These are phyloP conservation scores for Bombus affinis DNA, from an alignment of 1,140 invertebrate species.

Conservation along the genomic window DNA sequence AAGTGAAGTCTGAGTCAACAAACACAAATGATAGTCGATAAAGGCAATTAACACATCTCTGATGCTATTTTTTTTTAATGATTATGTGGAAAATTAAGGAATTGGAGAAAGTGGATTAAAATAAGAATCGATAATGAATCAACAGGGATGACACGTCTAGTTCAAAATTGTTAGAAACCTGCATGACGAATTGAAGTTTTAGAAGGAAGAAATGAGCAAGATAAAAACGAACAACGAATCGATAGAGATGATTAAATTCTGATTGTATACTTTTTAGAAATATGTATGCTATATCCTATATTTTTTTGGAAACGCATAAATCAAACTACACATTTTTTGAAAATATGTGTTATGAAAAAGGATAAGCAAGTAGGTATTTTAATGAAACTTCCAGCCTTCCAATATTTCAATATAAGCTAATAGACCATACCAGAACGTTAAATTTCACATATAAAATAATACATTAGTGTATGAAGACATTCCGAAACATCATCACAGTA, in stretches of 20 bases:
- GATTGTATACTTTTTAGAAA: neutral
- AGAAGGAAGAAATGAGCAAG: neutral
- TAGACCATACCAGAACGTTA: neutral
- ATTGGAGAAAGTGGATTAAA: neutral
- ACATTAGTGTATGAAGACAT: neutral
- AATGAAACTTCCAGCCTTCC: neutral
- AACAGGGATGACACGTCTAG: neutral
- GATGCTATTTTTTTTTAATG: too few relatives aligned
- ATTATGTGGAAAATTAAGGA: neutral
- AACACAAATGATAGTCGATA: neutral
- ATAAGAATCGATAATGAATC: neutral
- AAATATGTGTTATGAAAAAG: neutral
- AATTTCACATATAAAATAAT: too few relatives aligned
- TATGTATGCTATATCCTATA: neutral
- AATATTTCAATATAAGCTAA: neutral
- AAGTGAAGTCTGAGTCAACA: neutral
- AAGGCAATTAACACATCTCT: too few relatives aligned
- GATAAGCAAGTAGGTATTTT: too few relatives aligned
- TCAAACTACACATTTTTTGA: too few relatives aligned
- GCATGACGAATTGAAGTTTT: too few relatives aligned
- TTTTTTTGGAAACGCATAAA: neutral
- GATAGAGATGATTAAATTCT: too few relatives aligned
- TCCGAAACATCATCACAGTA: neutral
- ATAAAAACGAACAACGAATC: neutral
- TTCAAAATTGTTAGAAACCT: too few relatives aligned